A percentile compares a stretch with the other conserved stretches of the same genome.
phyloP scores from a whole-genome alignment of 1,140 invertebrate species.

The Drosophila grimshawi region DNA sequence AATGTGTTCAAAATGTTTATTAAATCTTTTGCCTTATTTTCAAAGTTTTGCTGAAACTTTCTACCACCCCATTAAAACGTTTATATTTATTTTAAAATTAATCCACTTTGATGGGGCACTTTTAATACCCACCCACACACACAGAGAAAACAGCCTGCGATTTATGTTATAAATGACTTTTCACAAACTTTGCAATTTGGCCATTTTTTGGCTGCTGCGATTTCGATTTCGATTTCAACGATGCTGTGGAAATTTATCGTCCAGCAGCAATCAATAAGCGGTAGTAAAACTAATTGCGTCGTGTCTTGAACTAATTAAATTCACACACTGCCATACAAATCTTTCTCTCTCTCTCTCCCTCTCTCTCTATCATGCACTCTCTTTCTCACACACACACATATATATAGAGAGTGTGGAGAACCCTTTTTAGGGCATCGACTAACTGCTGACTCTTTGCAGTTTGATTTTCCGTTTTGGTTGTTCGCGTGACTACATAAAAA shows the following conservation, averaged over 20 bases:
- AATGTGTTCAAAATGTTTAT: not conserved
- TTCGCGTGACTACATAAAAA: slow-evolving; percentile 34
- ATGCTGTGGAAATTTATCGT: slow-evolving; percentile 67
- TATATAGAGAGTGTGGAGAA: not conserved
- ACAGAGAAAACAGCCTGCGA: not conserved
- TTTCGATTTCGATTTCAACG: not conserved
- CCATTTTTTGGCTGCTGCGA: not conserved
- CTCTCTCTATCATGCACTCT: not conserved
- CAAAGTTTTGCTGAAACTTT: not conserved
- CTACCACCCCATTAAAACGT: slow-evolving; percentile 2
- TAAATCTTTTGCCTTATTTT: not conserved
- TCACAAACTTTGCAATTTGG: slow-evolving; percentile 41
- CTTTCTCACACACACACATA: not conserved
- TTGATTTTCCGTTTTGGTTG: slow-evolving; percentile 45
- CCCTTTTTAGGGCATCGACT: slow-evolving; percentile 34
- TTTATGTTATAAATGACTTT: slow-evolving; percentile 42
- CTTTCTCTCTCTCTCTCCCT: not conserved
- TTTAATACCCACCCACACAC: slow-evolving; percentile 4
- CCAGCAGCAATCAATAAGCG: slow-evolving; percentile 68
- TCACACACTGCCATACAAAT: slow-evolving; percentile 12
- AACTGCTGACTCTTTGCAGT: slow-evolving; percentile 62
- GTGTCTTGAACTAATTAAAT: slow-evolving; percentile 79
- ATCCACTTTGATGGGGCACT: slow-evolving; percentile 11
- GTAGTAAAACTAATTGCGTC: slow-evolving; percentile 75
- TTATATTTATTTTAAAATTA: slow-evolving; percentile 9